Base-by-base conservation (phyloP, 1,140 invertebrate species). In the Mya arenaria region DNA sequence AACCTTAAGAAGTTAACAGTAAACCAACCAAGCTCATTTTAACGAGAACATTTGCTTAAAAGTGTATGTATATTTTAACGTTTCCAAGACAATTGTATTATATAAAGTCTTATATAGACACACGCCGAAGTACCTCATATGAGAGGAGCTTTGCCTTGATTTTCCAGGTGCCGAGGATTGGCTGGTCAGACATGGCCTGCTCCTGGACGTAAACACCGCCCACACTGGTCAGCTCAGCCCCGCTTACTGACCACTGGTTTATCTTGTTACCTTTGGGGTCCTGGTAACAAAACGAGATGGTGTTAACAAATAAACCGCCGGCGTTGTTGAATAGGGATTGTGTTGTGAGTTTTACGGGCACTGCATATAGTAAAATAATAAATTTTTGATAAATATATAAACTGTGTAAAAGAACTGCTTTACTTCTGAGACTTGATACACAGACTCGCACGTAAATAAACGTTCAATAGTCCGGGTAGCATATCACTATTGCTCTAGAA, bases 241-340 rank as follows among this genome's bases (percentile, higher is more conserved):
- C 73, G 58, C 36, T 66, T 19, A 82, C 52, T 10, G 75, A 65
- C 85, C 84, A 88, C 58, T 87, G 87, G 44, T 83, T 84, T n/a
- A 89, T 88, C 36, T 85, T 88, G 77, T 88, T 89, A 13, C 65
- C 74, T 4, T 82, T 80, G 17, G 88, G 84, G 60, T 89, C 88
- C 86, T 88, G 30, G 36, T 69, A 65, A 23, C 25, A 52, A n/a
- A 52, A 17, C 19, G 19, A 52, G 48, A 52, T 52, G n/a, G n/a
- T n/a, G 48, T 10, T n/a, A 52, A n/a, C 19, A 52, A 17, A n/a
- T 52, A 52, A 23, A 17, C 48, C 48, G 19, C 19, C 25, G 48
- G 17, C 48, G 25, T 23, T 52, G 17, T 52, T 52, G 2, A 52
- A 52, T 52, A n/a, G 48, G 19, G 19, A n/a, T 52, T 23, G 48